Conservation (phyloP, 2,888 invertebrate genomes). For the Portevinia maculata region DNA sequence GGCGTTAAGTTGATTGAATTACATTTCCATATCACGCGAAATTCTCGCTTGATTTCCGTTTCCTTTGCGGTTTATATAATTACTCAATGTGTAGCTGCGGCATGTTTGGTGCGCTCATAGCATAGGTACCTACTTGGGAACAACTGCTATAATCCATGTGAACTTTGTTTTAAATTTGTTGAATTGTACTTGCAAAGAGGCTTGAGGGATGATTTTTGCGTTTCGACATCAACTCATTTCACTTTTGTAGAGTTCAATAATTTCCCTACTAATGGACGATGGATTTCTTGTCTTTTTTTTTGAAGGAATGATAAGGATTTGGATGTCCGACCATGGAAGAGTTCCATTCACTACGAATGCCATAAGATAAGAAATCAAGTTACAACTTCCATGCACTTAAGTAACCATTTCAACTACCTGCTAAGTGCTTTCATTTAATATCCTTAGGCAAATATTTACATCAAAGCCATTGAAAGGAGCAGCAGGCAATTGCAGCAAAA, state of each 20-base stretch:
- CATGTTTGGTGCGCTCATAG: no score
- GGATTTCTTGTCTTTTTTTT: no score
- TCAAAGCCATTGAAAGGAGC: background rate
- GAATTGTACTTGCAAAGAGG: background rate
- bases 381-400: no score
- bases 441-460: slow-evolving; percentile 2
- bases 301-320: no score
- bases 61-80: slow-evolving; percentile 40
- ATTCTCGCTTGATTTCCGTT: slow-evolving; percentile 46
- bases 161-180: no score
- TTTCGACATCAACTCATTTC: slow-evolving; percentile 1
- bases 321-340: no score
- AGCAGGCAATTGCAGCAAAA: background rate
- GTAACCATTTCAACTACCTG: background rate
- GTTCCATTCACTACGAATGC: no score
- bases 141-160: no score
- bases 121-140: no score
- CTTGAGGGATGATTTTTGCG: background rate
- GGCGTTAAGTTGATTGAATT: slow-evolving; percentile 49
- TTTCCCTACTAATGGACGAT: background rate
- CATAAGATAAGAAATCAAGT: no score
- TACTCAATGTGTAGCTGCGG: background rate
- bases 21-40: slow-evolving; percentile 61
- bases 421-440: background rate
- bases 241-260: background rate